These are phyloP conservation scores for Phengaris alcon DNA, from an alignment of 2,888 invertebrate species.

Conservation along the genomic window DNA sequence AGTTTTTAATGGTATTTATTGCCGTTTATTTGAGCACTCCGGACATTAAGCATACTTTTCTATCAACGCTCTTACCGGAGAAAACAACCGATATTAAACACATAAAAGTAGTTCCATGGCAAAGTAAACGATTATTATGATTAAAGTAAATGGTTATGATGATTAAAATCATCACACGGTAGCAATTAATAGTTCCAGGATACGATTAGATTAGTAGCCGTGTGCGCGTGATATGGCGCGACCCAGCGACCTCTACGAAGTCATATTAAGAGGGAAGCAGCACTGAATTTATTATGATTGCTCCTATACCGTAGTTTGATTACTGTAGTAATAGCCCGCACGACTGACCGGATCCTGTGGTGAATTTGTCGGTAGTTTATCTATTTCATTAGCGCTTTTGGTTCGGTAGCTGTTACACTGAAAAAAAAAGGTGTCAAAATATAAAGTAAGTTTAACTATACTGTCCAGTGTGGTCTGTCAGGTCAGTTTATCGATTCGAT, in stretches of 20 bases:
- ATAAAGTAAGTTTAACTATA: no score
- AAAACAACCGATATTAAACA: background rate
- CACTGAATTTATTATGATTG: slow-evolving; percentile 8
- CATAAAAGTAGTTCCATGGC: background rate
- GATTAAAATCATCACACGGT: background rate
- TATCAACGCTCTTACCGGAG: background rate
- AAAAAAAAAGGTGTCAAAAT: no score
- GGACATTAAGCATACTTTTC: background rate
- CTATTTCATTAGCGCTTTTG: no score
- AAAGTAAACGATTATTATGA: background rate
- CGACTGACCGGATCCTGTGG: no score
- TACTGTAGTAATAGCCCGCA: background rate
- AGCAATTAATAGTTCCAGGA: slow-evolving; percentile 13
- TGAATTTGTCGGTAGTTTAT: no score
- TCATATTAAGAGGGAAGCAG: slow-evolving; percentile 3
- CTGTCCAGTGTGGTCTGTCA: no score
- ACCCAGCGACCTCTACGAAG: background rate
- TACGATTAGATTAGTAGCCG: background rate
- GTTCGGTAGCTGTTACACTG: no score
- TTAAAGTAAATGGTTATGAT: slow-evolving; percentile 13
- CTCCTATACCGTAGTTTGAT: slow-evolving; percentile 4
- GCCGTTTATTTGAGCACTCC: background rate
- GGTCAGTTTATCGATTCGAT: no score
- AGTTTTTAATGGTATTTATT: no score
- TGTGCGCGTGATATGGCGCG: background rate